These are phyloP conservation scores for Conistra vaccinii DNA, from an alignment of 2,888 invertebrate genomes.

Conservation along the genomic window DNA sequence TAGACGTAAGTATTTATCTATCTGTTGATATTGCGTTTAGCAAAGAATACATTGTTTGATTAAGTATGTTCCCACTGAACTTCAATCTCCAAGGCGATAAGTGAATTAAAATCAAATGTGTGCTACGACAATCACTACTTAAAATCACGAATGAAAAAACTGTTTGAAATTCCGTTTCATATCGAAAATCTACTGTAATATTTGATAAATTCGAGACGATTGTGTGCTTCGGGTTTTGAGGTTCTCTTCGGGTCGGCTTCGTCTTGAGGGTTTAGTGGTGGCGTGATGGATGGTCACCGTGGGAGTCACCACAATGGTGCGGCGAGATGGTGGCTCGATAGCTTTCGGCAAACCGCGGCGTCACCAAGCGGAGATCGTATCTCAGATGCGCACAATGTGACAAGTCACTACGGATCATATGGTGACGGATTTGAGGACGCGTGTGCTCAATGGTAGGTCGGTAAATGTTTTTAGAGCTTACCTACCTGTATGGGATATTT, in stretches of 20 bases:
- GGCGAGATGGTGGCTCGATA: conserved; percentile 78
- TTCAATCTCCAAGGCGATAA: conserved; percentile 11
- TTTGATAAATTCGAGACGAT: conserved; percentile 60
- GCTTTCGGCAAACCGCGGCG: conserved; percentile 86
- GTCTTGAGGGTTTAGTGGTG: conserved; percentile 80
- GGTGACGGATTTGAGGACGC: conserved; percentile 72
- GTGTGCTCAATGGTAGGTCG: conserved; percentile 51
- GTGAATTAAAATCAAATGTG: conserved; percentile 27
- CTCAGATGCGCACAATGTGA: conserved; percentile 70
- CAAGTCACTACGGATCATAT: conserved; percentile 79
- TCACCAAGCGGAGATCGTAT: conserved; percentile 79
- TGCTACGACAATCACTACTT: conserved; percentile 27
- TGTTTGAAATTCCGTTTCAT: conserved; percentile 56
- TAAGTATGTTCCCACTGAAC: not conserved
- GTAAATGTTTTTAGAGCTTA: conserved; percentile 53
- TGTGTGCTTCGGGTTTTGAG: conserved; percentile 50
- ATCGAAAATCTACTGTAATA: conserved; percentile 58
- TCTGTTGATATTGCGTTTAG: no score
- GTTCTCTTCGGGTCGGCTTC: conserved; percentile 75
- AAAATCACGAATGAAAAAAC: conserved; percentile 54
- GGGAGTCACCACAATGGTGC: conserved; percentile 75
- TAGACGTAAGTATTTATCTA: no score
- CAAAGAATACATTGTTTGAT: not conserved
- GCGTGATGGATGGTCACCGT: conserved; percentile 80
- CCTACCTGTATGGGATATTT: conserved; percentile 19